Percentiles rank a stretch among this genome's conserved stretches.
Evolutionary conservation across 2,797 vertebrate genomes (phyloP).

Genomic region (Pelochelys cantorii): DNA sequence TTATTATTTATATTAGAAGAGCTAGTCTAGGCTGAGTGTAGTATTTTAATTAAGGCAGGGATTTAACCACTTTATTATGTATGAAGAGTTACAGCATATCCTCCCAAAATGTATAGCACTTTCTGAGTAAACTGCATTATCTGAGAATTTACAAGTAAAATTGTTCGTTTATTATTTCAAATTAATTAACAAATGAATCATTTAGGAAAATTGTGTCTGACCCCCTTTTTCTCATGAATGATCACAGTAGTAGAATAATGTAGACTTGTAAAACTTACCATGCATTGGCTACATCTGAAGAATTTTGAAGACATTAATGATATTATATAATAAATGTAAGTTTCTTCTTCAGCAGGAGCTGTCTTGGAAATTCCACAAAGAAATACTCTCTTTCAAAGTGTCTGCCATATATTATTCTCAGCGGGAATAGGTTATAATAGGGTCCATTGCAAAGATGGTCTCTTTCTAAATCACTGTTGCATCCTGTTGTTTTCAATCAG

Average conservation of each 20-base stretch:
- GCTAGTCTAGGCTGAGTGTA: not conserved
- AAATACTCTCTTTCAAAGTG: not conserved
- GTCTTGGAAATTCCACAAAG: not conserved
- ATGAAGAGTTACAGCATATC: conserved; percentile 16
- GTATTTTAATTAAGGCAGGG: conserved; percentile 50
- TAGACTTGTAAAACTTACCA: not conserved
- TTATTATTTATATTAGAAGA: conserved; percentile 48
- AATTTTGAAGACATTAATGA: not conserved
- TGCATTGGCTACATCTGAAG: not conserved
- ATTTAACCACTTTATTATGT: conserved; percentile 37
- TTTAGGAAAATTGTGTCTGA: not conserved
- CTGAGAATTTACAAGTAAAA: conserved; percentile 33
- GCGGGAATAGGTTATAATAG: not conserved
- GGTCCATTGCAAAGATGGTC: not conserved
- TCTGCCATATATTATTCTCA: not conserved
- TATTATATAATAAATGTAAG: not conserved
- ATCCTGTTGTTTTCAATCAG: not conserved
- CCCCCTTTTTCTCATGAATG: not conserved
- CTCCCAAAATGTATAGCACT: conserved; percentile 36
- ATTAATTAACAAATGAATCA: conserved; percentile 16
- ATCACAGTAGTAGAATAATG: not conserved
- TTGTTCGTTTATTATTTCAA: conserved; percentile 48
- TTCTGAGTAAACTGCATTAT: not conserved
- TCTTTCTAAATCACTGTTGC: not conserved
- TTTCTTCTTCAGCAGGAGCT: not conserved